Percentiles rank a stretch among this genome's conserved stretches.
These are phyloP conservation scores for Thryonomys swinderianus DNA, from an alignment of 2,113 vertebrate genomes.

Conservation along the genomic window DNA sequence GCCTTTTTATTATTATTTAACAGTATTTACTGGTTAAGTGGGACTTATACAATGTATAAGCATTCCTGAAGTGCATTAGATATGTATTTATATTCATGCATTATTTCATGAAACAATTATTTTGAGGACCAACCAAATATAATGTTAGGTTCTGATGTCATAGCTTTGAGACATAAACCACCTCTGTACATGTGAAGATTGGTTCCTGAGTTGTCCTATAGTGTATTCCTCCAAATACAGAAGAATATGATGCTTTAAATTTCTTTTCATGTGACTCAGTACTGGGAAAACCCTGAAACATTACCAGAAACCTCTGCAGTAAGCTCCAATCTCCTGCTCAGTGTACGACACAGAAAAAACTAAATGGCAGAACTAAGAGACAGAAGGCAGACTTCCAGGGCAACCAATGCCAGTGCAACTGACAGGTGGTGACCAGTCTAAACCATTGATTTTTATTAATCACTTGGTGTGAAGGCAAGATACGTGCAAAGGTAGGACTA, in stretches of 20 bases:
- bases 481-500: no score
- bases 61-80: background rate
- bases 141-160: background rate
- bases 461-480: no score
- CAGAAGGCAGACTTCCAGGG: no score
- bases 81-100: background rate
- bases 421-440: no score
- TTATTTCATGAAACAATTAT: background rate
- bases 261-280: constrained; percentile 49
- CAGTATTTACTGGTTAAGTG: background rate
- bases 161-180: background rate
- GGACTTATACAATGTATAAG: background rate
- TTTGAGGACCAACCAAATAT: background rate
- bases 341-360: no score
- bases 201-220: background rate
- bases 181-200: accelerated
- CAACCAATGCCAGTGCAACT: no score
- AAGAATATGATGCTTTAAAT: background rate
- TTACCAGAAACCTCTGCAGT: no score
- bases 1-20: constrained; percentile 66
- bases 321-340: no score
- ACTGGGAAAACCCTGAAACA: no score
- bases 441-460: no score
- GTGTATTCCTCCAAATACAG: background rate
- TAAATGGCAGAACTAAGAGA: no score